Conservation (phyloP, 1,140 invertebrate species). For the Yoshiicerus persimilis region DNA sequence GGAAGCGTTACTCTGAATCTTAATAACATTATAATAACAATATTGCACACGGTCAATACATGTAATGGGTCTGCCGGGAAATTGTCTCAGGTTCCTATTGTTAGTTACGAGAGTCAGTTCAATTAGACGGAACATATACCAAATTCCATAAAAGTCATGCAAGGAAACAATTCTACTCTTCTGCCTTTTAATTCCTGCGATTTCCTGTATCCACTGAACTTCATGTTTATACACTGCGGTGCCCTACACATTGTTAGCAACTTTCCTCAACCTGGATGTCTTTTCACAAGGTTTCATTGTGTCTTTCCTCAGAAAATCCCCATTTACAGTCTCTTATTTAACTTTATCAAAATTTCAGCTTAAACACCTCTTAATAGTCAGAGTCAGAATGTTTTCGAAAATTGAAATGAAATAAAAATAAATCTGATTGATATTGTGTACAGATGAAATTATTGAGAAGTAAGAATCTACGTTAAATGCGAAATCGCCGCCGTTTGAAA, state of each 20-base stretch:
- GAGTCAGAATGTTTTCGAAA: no score
- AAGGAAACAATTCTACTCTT: constrained; percentile 2
- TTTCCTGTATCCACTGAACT: neutral
- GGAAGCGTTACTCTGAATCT: neutral
- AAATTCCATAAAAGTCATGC: neutral
- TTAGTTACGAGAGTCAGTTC: neutral
- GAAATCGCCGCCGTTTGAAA: no score
- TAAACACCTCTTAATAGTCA: no score
- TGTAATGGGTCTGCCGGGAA: neutral
- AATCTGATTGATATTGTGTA: no score
- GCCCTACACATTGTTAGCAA: neutral
- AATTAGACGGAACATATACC: neutral
- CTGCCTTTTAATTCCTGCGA: neutral
- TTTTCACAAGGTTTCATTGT: no score
- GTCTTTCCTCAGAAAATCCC: no score
- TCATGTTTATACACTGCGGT: neutral
- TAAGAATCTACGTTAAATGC: no score
- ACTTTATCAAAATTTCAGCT: no score
- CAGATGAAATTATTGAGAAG: no score
- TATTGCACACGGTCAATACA: neutral
- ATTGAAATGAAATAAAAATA: no score
- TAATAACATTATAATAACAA: neutral
- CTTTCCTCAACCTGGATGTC: neutral
- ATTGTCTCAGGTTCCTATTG: neutral
- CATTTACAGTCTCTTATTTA: no score